Conservation (phyloP, 2,797 vertebrate genomes). For the Microcaecilia unicolor region DNA sequence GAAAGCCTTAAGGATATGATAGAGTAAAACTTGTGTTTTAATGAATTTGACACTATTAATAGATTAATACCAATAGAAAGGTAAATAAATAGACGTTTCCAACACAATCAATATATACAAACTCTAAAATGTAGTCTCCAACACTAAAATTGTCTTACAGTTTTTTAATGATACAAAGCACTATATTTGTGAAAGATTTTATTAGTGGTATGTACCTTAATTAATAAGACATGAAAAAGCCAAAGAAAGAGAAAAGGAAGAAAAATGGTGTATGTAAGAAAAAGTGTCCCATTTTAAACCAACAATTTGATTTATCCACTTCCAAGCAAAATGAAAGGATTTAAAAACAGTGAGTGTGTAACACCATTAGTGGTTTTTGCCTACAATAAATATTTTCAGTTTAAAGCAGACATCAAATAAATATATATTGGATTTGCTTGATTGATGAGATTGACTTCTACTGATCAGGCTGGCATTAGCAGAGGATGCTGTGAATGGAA, state of each 20-base stretch:
- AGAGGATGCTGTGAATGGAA: too few species aligned
- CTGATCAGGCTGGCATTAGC: too few species aligned
- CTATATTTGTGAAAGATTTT: constrained; percentile 19
- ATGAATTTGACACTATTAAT: constrained; percentile 35
- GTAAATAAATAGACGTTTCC: constrained; percentile 18
- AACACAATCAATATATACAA: constrained; percentile 27
- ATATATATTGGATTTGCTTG: too few species aligned
- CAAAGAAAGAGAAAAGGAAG: constrained; percentile 10
- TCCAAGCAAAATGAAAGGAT: too few species aligned
- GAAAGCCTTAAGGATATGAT: constrained; percentile 43
- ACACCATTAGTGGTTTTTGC: too few species aligned
- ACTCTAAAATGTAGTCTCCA: constrained; percentile 27
- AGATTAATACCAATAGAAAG: constrained; percentile 42
- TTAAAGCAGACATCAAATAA: too few species aligned
- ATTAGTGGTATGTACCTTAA: constrained; percentile 5
- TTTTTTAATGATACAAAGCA: constrained; percentile 2
- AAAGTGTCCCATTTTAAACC: too few species aligned
- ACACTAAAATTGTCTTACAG: too few species aligned
- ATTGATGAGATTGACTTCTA: too few species aligned
- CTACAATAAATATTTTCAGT: too few species aligned
- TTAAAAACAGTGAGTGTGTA: too few species aligned
- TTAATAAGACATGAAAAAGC: constrained; percentile 3
- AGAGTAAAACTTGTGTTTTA: constrained; percentile 33
- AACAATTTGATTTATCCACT: too few species aligned
- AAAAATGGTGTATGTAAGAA: constrained; percentile 1